phyloP scores from a whole-genome alignment of 2,113 vertebrate species.

The Strix aluco region DNA sequence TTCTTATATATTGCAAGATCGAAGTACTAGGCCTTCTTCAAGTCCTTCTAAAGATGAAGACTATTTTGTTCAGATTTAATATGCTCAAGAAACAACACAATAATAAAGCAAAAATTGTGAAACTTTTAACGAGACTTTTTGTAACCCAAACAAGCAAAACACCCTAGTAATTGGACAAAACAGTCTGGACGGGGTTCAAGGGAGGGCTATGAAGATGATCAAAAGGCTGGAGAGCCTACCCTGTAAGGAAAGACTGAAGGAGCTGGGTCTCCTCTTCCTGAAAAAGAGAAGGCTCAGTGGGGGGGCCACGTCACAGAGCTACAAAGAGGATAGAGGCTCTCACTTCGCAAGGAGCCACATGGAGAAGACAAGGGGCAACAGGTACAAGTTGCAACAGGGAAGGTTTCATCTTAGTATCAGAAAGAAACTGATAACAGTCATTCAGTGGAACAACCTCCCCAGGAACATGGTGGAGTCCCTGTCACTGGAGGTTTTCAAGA shows the following conservation, averaged over 20 bases:
- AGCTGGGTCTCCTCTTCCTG: not conserved
- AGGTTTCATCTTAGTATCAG: not conserved
- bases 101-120: not conserved
- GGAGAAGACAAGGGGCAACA: not conserved
- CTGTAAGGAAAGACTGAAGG: not conserved
- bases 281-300: not conserved
- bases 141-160: not conserved
- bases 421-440: not conserved
- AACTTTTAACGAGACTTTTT: not conserved
- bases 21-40: not conserved
- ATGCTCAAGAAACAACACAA: not conserved
- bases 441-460: not conserved
- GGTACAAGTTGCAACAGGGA: not conserved
- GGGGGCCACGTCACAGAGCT: not conserved
- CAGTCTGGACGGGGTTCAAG: not conserved
- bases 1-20: not conserved
- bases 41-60: not conserved
- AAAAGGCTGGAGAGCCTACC: not conserved
- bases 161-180: not conserved
- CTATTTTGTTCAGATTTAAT: not conserved
- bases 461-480: accelerated
- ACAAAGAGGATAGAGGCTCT: not conserved
- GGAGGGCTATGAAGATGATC: not conserved
- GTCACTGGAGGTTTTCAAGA: not conserved
- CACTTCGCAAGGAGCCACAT: not conserved